A percentile compares a stretch with the other conserved stretches of the same genome.
Conservation (phyloP, 2,797 vertebrate species). For the Rhinoraja longicauda region DNA sequence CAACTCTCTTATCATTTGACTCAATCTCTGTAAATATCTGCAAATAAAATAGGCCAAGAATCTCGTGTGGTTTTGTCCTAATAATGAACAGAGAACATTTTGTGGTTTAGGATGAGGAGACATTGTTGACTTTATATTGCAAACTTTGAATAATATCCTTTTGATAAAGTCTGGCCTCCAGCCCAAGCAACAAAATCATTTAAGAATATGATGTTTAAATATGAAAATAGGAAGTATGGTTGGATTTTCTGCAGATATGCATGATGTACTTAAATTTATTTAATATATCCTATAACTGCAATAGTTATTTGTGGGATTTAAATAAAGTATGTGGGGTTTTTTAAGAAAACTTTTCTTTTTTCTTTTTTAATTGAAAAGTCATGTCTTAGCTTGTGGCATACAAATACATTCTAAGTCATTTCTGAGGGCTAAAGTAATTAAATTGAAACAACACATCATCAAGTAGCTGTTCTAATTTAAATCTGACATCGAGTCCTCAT, state of each 20-base stretch:
- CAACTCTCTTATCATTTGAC: too few species aligned
- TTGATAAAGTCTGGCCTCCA: not conserved
- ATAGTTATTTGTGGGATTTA: not conserved
- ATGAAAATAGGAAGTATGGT: not conserved
- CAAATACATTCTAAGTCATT: not conserved
- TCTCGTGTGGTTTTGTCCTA: not conserved
- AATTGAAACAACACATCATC: not conserved
- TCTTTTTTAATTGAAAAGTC: not conserved
- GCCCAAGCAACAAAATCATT: not conserved
- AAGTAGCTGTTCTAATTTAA: not conserved
- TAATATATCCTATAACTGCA: not conserved
- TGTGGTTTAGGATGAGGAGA: not conserved
- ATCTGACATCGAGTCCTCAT: too few species aligned
- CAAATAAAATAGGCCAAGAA: not conserved
- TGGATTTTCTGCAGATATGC: not conserved
- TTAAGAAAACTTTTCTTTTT: not conserved
- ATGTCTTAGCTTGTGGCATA: not conserved
- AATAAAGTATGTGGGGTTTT: not conserved
- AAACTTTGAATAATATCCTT: not conserved
- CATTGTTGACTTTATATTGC: not conserved
- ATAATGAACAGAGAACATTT: not conserved
- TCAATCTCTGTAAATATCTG: not conserved
- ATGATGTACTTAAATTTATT: not conserved
- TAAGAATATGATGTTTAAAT: not conserved
- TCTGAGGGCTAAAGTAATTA: not conserved